phyloP scores from a whole-genome alignment of 2,888 invertebrate species.

The Anoncus sp. region DNA sequence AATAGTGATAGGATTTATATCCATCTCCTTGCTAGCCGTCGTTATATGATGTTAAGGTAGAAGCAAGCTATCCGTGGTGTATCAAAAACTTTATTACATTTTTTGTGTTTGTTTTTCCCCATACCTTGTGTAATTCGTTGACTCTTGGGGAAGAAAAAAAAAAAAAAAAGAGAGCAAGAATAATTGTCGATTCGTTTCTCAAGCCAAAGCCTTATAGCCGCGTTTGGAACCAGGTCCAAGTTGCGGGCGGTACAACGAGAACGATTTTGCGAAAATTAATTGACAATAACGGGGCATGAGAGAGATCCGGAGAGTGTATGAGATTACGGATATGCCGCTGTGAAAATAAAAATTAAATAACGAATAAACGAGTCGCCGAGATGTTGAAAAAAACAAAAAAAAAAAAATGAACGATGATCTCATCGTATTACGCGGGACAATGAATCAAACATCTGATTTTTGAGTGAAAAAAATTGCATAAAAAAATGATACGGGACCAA shows the following conservation, averaged over 20 bases:
- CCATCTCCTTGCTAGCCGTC: no score
- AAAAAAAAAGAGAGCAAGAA: slow-evolving; percentile 19
- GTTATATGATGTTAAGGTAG: no score
- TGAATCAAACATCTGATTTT: no score
- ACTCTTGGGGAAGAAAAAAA: slow-evolving; percentile 25
- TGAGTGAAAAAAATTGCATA: slow-evolving; percentile 61
- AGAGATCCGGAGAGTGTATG: slow-evolving; percentile 60
- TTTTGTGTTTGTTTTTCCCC: slow-evolving; percentile 33
- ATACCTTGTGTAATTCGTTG: slow-evolving; percentile 66
- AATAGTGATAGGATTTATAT: no score
- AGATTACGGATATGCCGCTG: slow-evolving; percentile 70
- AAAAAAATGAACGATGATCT: background rate
- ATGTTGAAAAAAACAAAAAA: background rate
- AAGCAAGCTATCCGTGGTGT: no score
- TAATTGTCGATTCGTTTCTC: slow-evolving; percentile 26
- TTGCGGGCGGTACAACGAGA: slow-evolving; percentile 38
- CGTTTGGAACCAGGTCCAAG: slow-evolving; percentile 43
- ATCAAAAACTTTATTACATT: no score
- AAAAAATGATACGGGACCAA: slow-evolving; percentile 11
- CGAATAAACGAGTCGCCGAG: slow-evolving; percentile 12
- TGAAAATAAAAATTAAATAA: slow-evolving; percentile 51
- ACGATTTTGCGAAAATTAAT: slow-evolving; percentile 37
- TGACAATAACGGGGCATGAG: slow-evolving; percentile 52
- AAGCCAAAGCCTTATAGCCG: slow-evolving; percentile 28
- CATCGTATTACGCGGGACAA: background rate